A percentile compares a stretch with the other conserved stretches of the same genome.
Evolutionary conservation across 2,888 invertebrate species (phyloP).

Genomic region (Alitta virens): DNA sequence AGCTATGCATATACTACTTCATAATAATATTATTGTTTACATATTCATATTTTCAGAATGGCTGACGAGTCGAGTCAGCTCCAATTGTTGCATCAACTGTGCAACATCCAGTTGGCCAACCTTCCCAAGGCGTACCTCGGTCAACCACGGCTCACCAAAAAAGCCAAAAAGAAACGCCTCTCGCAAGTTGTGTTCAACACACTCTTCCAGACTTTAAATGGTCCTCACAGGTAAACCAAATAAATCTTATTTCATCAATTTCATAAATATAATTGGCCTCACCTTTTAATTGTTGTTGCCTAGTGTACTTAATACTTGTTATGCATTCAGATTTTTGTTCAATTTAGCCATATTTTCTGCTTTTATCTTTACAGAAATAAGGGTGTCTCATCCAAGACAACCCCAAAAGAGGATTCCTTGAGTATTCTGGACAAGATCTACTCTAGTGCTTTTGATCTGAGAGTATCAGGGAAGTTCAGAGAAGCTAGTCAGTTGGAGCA

Average conservation of each 20-base stretch:
- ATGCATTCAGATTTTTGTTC: background rate
- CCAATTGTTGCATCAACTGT: conserved; percentile 1
- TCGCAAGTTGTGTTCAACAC: conserved; percentile 33
- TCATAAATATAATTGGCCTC: too few relatives aligned
- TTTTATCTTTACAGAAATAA: background rate
- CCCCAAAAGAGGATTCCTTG: background rate
- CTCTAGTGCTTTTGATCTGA: conserved; percentile 28
- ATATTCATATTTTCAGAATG: too few relatives aligned
- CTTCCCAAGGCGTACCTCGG: conserved; percentile 1
- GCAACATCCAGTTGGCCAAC: conserved; percentile 6
- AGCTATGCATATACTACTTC: too few relatives aligned
- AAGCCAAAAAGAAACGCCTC: conserved; percentile 28
- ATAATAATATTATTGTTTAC: too few relatives aligned
- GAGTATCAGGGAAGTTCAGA: conserved; percentile 34
- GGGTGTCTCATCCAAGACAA: background rate
- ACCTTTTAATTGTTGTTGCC: too few relatives aligned
- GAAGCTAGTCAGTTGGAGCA: conserved; percentile 40
- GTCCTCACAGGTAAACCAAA: conserved; percentile 30
- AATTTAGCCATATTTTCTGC: background rate
- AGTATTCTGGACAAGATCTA: conserved; percentile 1
- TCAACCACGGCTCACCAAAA: conserved; percentile 23
- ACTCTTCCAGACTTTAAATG: conserved; percentile 34
- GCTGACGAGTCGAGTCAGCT: too few relatives aligned
- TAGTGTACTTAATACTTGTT: too few relatives aligned
- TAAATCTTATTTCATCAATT: too few relatives aligned